Evolutionary conservation across 2,113 vertebrate species (phyloP).

Genomic region (Ariopsis seemanni): DNA sequence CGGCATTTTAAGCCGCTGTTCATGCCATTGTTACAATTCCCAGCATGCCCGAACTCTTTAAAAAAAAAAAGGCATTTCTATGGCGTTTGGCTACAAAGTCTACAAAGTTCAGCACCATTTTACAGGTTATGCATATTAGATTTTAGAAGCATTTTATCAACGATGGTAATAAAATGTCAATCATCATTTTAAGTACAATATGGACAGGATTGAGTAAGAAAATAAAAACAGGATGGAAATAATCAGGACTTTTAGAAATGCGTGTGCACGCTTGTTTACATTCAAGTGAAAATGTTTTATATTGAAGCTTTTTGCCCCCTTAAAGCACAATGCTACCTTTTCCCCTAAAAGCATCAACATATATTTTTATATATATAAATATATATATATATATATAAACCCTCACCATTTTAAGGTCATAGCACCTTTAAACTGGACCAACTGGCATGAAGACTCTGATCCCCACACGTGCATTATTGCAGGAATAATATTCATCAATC

Average conservation of each 20-base stretch:
- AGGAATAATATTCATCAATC: neutral
- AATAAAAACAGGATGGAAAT: neutral
- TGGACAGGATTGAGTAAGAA: neutral
- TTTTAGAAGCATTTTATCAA: slow-evolving; percentile 7
- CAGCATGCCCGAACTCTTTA: neutral
- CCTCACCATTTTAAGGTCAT: neutral
- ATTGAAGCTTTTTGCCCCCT: neutral
- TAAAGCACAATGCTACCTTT: neutral
- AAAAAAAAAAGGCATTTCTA: neutral
- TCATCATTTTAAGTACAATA: slow-evolving; percentile 8
- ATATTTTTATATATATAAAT: too few species aligned
- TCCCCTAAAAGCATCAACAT: neutral
- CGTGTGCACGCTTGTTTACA: neutral
- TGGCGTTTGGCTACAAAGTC: neutral
- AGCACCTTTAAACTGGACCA: neutral
- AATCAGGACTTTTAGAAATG: neutral
- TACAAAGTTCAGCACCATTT: slow-evolving; percentile 19
- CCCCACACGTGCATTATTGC: too few species aligned
- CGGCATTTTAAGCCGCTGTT: neutral
- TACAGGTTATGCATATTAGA: slow-evolving; percentile 5
- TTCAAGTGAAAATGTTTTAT: neutral
- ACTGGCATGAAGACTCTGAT: neutral
- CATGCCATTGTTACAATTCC: neutral
- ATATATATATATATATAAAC: too few species aligned
- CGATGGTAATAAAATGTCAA: neutral